Evolutionary conservation across 2,113 vertebrate species (phyloP), one percentile per base, ranked within the genome.

Genomic region (Thamnaconus septentrionalis): DNA sequence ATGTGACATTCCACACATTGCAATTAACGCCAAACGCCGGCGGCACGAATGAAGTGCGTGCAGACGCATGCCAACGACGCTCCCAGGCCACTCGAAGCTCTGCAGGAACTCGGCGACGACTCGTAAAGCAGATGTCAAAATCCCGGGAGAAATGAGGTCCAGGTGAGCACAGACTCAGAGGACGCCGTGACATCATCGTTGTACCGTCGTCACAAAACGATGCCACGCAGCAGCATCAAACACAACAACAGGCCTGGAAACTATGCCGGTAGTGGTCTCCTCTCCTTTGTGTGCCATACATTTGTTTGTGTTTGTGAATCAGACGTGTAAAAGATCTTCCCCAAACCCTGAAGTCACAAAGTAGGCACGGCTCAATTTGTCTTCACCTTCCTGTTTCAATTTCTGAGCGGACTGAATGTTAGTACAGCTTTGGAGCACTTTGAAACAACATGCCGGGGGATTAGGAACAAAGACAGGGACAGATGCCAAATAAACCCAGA

Each of bases 1-100:
- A 80, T 71, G 79, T 76, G 79, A 77, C 80, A 78, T 86, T 86
- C 75, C 79, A 77, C 74, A 80, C 70, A 51, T 53, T 52, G 67
- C 61, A 74, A 86, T 89, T 87, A 76, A 71, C 56, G 66, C 70
- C 73, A 85, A 81, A 86, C 77, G 75, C 80, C 0, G 46, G 64
- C 68, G 68, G 79, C 59, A 49, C 69, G 47, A 79, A 84, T 74
- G 75, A 89, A 79, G 83, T 88, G 84, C 77, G 86, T 79, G 73
- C 75, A 75, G 84, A 84, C 74, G 87, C 67, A 60, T 75, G 72
- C 78, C 59, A 43, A 57, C 18, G 18, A 31, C 18, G 18, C 18
- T 31, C 18, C 18, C 18, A 31, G 18, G 18, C 18, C 64, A 73
- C 58, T 7, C 6, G 2, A 48, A 51, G 61, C 71, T 66, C 46